phyloP scores from a whole-genome alignment of 2,113 vertebrate species.

The Lampris megalopsis region DNA sequence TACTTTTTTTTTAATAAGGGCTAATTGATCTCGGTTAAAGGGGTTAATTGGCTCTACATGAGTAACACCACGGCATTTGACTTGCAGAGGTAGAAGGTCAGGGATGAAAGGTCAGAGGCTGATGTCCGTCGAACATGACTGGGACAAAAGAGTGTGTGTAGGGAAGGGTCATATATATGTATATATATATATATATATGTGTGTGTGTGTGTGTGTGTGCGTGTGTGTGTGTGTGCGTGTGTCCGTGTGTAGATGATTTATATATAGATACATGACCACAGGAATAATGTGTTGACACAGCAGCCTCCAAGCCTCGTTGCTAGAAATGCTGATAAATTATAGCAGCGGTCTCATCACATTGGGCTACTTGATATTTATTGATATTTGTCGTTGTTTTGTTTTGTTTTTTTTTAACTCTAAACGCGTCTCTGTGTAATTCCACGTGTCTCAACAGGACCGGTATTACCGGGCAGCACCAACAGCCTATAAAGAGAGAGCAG shows the following conservation, averaged over 20 bases:
- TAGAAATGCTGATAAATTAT: slow-evolving; percentile 63
- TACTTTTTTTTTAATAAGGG: slow-evolving; percentile 25
- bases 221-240: too few relatives aligned
- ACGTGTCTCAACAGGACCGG: slow-evolving; percentile 51
- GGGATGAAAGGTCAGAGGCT: slow-evolving; percentile 18
- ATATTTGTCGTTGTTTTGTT: slow-evolving; percentile 40
- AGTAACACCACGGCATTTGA: slow-evolving; percentile 14
- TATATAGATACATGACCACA: too few relatives aligned
- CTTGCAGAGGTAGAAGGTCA: slow-evolving; percentile 29
- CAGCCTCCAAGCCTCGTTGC: slow-evolving; percentile 50
- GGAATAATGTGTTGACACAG: too few relatives aligned
- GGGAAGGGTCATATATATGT: slow-evolving; percentile 5
- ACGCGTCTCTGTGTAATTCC: slow-evolving; percentile 68
- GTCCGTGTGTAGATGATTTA: too few relatives aligned
- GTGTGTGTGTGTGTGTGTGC: too few relatives aligned
- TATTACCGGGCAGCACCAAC: slow-evolving; percentile 42
- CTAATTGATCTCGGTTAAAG: slow-evolving; percentile 60
- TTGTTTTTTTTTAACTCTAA: slow-evolving; percentile 68
- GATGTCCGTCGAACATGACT: slow-evolving; percentile 27
- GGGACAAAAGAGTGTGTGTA: slow-evolving; percentile 38
- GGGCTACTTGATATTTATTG: slow-evolving; percentile 48
- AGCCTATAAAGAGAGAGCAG: slow-evolving; percentile 74
- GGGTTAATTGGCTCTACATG: slow-evolving; percentile 65
- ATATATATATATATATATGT: too few relatives aligned
- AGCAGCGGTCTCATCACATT: slow-evolving; percentile 60